Percentiles rank a stretch among this genome's conserved stretches.
phyloP scores from a whole-genome alignment of 2,888 invertebrate genomes.

The Drosophila multiciliata region DNA sequence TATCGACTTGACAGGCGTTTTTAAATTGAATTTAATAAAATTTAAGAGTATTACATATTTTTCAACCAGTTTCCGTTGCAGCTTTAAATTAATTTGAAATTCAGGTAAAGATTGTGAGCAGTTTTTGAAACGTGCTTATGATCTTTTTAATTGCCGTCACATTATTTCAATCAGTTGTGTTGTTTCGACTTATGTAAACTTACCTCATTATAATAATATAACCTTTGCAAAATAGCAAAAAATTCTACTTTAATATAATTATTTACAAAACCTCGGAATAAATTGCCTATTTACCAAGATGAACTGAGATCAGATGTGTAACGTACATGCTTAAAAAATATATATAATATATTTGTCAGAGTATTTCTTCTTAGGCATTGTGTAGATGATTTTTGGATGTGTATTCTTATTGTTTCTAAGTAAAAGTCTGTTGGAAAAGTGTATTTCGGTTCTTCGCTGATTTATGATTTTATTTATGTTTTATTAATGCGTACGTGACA shows the following conservation, averaged over 20 bases:
- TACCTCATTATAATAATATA: too few species aligned
- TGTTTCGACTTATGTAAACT: background rate
- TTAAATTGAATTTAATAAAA: background rate
- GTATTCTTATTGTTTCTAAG: slow-evolving; percentile 2
- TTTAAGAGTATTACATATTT: too few species aligned
- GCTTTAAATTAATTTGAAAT: background rate
- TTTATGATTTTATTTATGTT: slow-evolving; percentile 52
- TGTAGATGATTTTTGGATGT: background rate
- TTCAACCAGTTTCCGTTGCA: background rate
- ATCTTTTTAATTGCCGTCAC: background rate
- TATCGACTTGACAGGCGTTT: slow-evolving; percentile 12
- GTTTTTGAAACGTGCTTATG: background rate
- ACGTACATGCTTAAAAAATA: background rate
- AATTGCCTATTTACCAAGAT: too few species aligned
- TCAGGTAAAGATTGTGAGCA: background rate
- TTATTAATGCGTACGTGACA: slow-evolving; percentile 65
- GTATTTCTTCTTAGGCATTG: background rate
- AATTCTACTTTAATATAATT: too few species aligned
- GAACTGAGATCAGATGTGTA: background rate
- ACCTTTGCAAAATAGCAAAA: background rate
- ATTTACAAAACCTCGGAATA: background rate
- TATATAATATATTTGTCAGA: background rate
- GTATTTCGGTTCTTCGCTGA: slow-evolving; percentile 27
- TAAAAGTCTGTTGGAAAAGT: slow-evolving; percentile 8
- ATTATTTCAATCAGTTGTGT: background rate